Evolutionary conservation across 2,113 vertebrate species (phyloP), one percentile per base, ranked within the genome.

Genomic region (Pangasianodon gigas): DNA sequence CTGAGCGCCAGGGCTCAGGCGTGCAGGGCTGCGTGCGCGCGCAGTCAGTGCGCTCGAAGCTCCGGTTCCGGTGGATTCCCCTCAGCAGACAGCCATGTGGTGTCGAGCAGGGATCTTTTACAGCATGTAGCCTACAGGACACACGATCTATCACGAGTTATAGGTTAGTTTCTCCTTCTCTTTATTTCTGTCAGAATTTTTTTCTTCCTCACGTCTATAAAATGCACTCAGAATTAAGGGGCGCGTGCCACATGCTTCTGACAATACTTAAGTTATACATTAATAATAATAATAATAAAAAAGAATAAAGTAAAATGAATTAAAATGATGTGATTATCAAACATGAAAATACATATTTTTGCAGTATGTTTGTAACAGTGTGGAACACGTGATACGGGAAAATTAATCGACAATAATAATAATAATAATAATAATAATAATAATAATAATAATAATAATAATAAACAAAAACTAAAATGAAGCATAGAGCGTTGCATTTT

Each of bases 111-210:
- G 82, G 41, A 84, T 46, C 10, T 46, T 44, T 84, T 84, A 14
- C 82, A 84, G 82, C 56, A 7, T 46, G 37, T 84, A 86, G 67
- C 85, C 48, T 21, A n/a, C 62, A 69, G 60, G 56, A 65, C 14
- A 71, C 46, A 71, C 46, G 18, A 86, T 21, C 65, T 56, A 54
- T 52, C 46, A 71, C 46, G 18, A 86, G 11, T 48, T 56, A 71
- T 52, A 71, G 79, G 87, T 82, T 52, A 83, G 79, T 88, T 54
- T 58, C 14, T 79, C 58, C 29, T 83, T 69, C n/a, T 71, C 65
- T 86, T 86, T 58, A 37, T 69, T 24, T 69, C 18, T 81, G 16
- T 44, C 37, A 11, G 11, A 51, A 21, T 19, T 21, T 37, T 54
- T 21, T 37, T 4, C 9, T 10, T 18, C 51, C 4, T 56, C n/a